Conservation (phyloP, 2,888 invertebrate genomes). For the Tyria jacobaeae region DNA sequence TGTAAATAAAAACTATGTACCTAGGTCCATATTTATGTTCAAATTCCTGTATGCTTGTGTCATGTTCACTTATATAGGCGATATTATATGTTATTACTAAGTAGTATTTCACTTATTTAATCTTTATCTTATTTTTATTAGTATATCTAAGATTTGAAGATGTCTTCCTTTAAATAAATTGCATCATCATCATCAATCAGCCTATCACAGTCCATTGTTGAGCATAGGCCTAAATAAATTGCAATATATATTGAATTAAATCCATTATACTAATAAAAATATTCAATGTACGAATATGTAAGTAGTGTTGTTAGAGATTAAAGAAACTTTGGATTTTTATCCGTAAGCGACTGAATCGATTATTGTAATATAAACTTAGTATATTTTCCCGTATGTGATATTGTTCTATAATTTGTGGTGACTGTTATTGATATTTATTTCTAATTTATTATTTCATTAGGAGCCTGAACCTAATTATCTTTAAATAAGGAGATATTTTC, state of each 20-base stretch:
- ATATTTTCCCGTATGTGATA: constrained; percentile 30
- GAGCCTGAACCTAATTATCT: constrained; percentile 36
- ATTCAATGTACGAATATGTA: too few relatives aligned
- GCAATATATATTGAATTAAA: too few relatives aligned
- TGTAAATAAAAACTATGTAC: constrained; percentile 4
- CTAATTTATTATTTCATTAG: constrained; percentile 48
- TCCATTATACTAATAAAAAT: too few relatives aligned
- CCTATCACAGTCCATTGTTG: too few relatives aligned
- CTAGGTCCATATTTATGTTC: neutral
- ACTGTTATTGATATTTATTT: constrained; percentile 44
- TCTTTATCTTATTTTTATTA: neutral
- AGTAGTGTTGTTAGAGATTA: neutral
- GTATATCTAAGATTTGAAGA: too few relatives aligned
- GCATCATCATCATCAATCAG: too few relatives aligned
- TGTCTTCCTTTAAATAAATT: too few relatives aligned
- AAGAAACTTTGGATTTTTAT: neutral
- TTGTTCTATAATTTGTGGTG: constrained; percentile 41
- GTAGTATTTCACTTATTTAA: neutral
- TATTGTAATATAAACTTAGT: constrained; percentile 1
- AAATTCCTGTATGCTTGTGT: neutral
- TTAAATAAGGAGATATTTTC: constrained; percentile 11
- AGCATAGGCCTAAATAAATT: too few relatives aligned
- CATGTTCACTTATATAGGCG: neutral
- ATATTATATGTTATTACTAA: neutral
- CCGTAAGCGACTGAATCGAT: constrained; percentile 2